Percentiles rank a stretch among this genome's conserved stretches.
Conservation (phyloP, 2,888 invertebrate genomes). For the Holacanthella duospinosa region DNA sequence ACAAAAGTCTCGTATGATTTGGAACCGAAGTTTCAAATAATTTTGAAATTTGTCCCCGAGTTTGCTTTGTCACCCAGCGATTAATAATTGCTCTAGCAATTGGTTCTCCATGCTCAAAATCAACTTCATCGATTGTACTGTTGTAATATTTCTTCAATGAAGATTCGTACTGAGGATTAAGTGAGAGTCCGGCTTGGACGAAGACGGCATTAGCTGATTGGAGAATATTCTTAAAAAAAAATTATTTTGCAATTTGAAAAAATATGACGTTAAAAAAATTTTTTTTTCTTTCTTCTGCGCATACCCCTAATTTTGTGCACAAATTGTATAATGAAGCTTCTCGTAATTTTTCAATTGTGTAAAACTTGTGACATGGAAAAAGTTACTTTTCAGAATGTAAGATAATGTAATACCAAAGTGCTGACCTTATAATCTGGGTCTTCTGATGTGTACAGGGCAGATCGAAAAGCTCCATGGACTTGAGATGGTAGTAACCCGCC, state of each 20-base stretch:
- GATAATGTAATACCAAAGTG: neutral
- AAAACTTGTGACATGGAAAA: no score
- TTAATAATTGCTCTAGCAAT: slow-evolving; percentile 35
- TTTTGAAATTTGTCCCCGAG: slow-evolving; percentile 33
- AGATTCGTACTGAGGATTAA: slow-evolving; percentile 33
- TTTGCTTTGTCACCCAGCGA: slow-evolving; percentile 37
- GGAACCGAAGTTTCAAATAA: slow-evolving; percentile 34
- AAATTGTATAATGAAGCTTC: no score
- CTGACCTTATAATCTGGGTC: slow-evolving; percentile 27
- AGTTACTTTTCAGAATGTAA: neutral
- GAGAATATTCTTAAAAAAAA: slow-evolving; percentile 27
- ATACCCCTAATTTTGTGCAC: slow-evolving; percentile 10
- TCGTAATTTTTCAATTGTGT: no score
- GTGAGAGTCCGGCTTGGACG: slow-evolving; percentile 31
- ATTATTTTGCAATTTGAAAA: slow-evolving; percentile 1
- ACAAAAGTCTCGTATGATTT: slow-evolving; percentile 34
- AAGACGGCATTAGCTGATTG: slow-evolving; percentile 34
- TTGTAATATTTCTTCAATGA: slow-evolving; percentile 38
- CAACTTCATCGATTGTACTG: slow-evolving; percentile 37
- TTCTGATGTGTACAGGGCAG: slow-evolving; percentile 23
- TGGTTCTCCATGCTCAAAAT: slow-evolving; percentile 35
- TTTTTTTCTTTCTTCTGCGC: neutral
- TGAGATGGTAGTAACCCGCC: slow-evolving; percentile 35
- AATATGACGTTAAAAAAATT: no score
- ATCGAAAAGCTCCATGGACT: slow-evolving; percentile 33